Evolutionary conservation across 2,797 vertebrate genomes (phyloP), one percentile per base, ranked within the genome.

Genomic region (Pagetopsis macropterus): DNA sequence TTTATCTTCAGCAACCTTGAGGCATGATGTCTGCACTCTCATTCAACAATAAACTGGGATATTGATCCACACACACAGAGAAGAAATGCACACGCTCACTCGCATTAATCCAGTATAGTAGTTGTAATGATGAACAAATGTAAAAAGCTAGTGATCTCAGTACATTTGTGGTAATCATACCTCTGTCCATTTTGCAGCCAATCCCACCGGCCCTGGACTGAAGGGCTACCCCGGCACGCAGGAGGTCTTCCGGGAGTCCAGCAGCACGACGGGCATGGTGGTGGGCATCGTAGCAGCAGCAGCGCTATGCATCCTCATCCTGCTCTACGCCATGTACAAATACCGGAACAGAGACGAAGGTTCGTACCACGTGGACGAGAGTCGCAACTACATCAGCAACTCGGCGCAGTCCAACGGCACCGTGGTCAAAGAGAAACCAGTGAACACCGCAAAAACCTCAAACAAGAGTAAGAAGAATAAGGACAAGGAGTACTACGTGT

Each of bases 401-500:
- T 98, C 98, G 40, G 97, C 98, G 61, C 98, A 99, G 94, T 97
- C 97, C 89, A 99, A 99, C 1, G 98, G 98, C 89, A 96, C 97
- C 60, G 94, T 98, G 1, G 96, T 99, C 77, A 99, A 99, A 92
- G 98, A 99, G 89, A 99, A 99, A 59, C 96, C 96, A 46, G 95
- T 95, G 85, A 96, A 95, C 95, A 95, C 95, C 51, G 94, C 95
- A 65, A 98, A 98, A 94, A 95, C 95, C 88, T 94, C 96, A 78
- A 94, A 91, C 94, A 99, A 99, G 94, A 96, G 95, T 88, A 99
- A 99, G 97, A 99, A 99, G 94, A 98, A 98, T 94, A 99, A 99
- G 95, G 97, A 99, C 94, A 99, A 98, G 92, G 98, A 99, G 91
- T 99, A 99, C 91, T 99, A 99, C 41, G 98, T 99, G 96, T 99